Evolutionary conservation across 2,797 vertebrate species (phyloP).

Genomic region (Lacerta agilis): DNA sequence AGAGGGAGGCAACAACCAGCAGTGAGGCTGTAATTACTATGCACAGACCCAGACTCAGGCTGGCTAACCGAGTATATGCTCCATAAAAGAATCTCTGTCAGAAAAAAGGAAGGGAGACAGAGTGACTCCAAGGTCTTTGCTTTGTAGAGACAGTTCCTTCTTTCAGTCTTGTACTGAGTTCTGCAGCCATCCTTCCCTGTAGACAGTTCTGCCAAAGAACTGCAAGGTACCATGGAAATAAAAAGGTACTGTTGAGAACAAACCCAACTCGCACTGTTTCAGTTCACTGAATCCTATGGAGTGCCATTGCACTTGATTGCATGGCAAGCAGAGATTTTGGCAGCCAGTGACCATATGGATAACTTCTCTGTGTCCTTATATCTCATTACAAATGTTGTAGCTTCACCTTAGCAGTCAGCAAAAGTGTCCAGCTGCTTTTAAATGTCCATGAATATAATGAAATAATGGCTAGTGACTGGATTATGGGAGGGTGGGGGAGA

Average conservation of each 20-base stretch:
- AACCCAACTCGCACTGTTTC: neutral
- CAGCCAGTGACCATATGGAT: neutral
- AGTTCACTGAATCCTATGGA: constrained; percentile 13
- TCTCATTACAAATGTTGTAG: fast-evolving
- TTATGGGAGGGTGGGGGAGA: neutral
- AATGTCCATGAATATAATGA: neutral
- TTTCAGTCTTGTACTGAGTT: constrained; percentile 31
- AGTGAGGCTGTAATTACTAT: neutral
- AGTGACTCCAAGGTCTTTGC: neutral
- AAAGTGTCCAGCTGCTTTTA: neutral
- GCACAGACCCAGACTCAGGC: neutral
- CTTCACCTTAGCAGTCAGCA: neutral
- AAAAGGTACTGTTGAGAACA: neutral
- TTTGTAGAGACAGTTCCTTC: constrained; percentile 17
- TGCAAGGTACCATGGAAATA: constrained; percentile 21
- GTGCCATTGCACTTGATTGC: constrained; percentile 5
- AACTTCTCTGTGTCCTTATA: neutral
- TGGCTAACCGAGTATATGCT: neutral
- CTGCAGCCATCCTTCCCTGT: neutral
- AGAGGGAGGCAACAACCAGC: constrained; percentile 4
- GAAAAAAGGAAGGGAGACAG: constrained; percentile 5
- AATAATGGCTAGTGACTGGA: neutral
- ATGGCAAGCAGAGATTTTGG: neutral
- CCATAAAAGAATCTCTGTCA: constrained; percentile 9
- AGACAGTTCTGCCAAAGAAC: neutral